phyloP scores from a whole-genome alignment of 2,797 vertebrate genomes.

The Oryzias dopingdopingensis region DNA sequence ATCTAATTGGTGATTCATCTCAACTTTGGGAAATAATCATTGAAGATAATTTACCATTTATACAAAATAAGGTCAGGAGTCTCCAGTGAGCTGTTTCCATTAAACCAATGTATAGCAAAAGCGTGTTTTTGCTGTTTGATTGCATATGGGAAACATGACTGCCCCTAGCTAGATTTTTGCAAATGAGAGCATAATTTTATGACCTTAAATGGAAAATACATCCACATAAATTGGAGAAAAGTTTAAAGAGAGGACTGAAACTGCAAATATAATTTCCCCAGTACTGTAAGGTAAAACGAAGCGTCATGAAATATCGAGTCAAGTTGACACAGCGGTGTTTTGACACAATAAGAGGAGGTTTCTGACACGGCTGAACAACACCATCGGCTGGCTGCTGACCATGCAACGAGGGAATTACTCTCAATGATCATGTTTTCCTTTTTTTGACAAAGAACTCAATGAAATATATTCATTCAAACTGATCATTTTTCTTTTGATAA shows the following conservation, averaged over 20 bases:
- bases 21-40: not conserved
- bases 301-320: too few relatives aligned
- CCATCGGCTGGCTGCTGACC: too few relatives aligned
- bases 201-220: not conserved
- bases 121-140: slow-evolving; percentile 1
- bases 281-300: not conserved
- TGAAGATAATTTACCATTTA: not conserved
- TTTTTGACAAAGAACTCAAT: too few relatives aligned
- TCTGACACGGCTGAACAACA: too few relatives aligned
- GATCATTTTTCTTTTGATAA: too few relatives aligned
- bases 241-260: not conserved
- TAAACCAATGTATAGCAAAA: not conserved
- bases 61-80: not conserved
- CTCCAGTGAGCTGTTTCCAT: not conserved
- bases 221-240: not conserved
- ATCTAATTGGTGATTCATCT: not conserved
- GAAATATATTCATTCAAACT: too few relatives aligned
- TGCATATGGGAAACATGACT: not conserved
- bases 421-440: too few relatives aligned
- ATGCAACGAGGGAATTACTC: too few relatives aligned
- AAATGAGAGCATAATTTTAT: not conserved
- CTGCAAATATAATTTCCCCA: not conserved
- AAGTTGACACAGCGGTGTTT: too few relatives aligned
- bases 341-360: too few relatives aligned
- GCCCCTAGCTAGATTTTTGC: not conserved